A percentile compares a stretch with the other conserved stretches of the same genome.
These are phyloP conservation scores for Chaetura pelagica DNA, from an alignment of 2,113 vertebrate species.

Conservation along the genomic window DNA sequence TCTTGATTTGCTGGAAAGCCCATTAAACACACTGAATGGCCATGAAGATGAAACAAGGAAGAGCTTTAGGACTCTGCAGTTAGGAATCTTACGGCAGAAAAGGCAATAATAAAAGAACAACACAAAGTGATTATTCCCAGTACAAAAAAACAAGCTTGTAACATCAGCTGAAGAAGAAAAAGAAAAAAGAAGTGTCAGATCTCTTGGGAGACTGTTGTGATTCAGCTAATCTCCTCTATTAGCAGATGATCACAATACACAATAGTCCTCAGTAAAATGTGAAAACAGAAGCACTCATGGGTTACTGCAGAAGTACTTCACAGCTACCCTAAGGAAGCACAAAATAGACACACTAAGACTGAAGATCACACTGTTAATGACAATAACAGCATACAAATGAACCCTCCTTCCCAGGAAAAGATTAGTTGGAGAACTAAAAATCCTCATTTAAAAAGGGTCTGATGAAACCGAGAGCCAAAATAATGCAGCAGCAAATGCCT, in stretches of 20 bases:
- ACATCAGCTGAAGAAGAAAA: neutral
- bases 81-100: conserved; percentile 39
- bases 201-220: conserved; percentile 29
- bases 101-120: conserved; percentile 47
- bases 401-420: neutral
- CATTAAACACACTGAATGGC: conserved; percentile 49
- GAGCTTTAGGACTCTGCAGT: conserved; percentile 57
- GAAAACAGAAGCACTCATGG: neutral
- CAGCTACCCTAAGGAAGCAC: conserved; percentile 26
- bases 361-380: conserved; percentile 40
- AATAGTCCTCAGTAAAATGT: neutral
- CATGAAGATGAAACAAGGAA: conserved; percentile 58
- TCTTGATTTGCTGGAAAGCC: conserved; percentile 27
- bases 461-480: neutral
- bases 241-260: conserved; percentile 42
- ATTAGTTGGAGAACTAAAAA: conserved; percentile 27
- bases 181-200: neutral
- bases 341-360: neutral
- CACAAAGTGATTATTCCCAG: conserved; percentile 54
- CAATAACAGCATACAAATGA: conserved; percentile 42
- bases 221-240: conserved; percentile 58
- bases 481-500: accelerated
- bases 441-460: neutral
- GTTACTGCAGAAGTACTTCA: neutral
- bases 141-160: conserved; percentile 34